phyloP scores from a whole-genome alignment of 2,888 invertebrate species.

The Nycteola revayana region DNA sequence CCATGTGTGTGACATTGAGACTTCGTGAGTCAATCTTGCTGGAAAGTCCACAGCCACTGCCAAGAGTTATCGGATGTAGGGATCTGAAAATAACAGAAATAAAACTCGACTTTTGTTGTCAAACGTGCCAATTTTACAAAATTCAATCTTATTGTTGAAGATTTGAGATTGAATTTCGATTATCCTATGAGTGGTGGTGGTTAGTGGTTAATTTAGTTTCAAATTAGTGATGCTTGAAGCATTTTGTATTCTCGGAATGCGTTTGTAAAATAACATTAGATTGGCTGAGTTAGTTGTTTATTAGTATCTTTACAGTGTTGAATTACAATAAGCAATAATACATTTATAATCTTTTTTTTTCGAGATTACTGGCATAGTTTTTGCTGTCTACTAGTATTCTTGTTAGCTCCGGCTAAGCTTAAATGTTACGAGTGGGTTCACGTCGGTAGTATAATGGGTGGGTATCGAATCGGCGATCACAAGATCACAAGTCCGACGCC shows the following conservation, averaged over 20 bases:
- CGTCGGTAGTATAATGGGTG: too few relatives aligned
- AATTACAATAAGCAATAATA: too few relatives aligned
- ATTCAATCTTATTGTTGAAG: not conserved
- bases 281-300: too few relatives aligned
- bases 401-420: too few relatives aligned
- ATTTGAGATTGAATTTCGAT: not conserved
- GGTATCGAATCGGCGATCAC: too few relatives aligned
- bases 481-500: too few relatives aligned
- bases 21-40: conserved; percentile 22
- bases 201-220: conserved; percentile 12
- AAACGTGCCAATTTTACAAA: not conserved
- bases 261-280: conserved; percentile 14
- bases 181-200: too few relatives aligned
- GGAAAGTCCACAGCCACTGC: conserved; percentile 31
- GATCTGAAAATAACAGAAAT: conserved; percentile 22
- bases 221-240: conserved; percentile 10
- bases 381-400: too few relatives aligned
- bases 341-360: too few relatives aligned
- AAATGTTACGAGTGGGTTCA: too few relatives aligned
- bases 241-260: conserved; percentile 27
- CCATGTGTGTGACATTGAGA: conserved; percentile 15
- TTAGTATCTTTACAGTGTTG: too few relatives aligned
- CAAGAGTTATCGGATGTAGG: conserved; percentile 20
- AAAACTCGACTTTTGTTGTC: conserved; percentile 5
- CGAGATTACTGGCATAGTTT: too few relatives aligned